Base-by-base conservation (phyloP, 2,797 vertebrate species). In the Siniperca scherzeri region DNA sequence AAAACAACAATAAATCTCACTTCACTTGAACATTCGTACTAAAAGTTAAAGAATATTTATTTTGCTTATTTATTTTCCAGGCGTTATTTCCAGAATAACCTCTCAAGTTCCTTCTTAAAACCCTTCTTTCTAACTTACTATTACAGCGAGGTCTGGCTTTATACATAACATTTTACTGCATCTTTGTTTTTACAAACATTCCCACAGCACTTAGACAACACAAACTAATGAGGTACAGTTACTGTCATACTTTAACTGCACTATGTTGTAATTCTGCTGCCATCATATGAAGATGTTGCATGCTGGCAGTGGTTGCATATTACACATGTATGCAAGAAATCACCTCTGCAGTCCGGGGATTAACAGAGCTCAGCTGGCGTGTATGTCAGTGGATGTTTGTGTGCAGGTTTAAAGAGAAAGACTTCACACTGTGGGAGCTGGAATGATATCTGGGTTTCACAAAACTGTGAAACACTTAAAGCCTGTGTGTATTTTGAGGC, bases 271-370 rank as follows among this genome's bases (percentile, higher is more conserved):
- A 5, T 17, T 27, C 16, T 25, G 22, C 16, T 79, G 17, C 11
- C 19, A 14, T 56, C 16, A 40, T 40, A 40, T 2, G 22, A 17
- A 67, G 30, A 46, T 3, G 2, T 0, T 19, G 38, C 33, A 46
- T 22, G 48, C 36, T 70, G 36, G 33, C 46, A 65, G 72, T 4
- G 40, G 57, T 10, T 61, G 65, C n/a, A 68, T 59, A 36, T 30
- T 60, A 62, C 52, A 73, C 13, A 4, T 22, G 7, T 5, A 64
- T 38, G 53, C 21, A 77, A 44, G 17, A 71, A 60, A 75, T 74
- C 68, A 66, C 52, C 60, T 78, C 70, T 22, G 80, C 75, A 65
- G 59, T 27, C 9, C 4, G 21, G 36, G 64, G 86, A 84, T 86
- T 76, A 38, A 7, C 59, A 50, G 56, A 71, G 80, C 80, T 81